Conservation (phyloP, 35 echinoderm and acorn worm genomes). For the Apostichopus californicus region DNA sequence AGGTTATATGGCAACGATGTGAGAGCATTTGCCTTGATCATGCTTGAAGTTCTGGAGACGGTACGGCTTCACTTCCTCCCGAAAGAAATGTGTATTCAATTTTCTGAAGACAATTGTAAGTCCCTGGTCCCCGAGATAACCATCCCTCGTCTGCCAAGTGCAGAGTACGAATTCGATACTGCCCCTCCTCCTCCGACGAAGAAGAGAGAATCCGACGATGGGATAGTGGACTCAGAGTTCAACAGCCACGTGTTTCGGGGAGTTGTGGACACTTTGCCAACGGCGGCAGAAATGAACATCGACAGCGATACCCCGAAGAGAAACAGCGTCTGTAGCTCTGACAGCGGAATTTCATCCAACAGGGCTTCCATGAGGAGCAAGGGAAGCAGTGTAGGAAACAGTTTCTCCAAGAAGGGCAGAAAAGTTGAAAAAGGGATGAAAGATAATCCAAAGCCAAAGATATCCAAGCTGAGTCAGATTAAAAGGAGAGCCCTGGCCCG, state of each 20-base stretch:
- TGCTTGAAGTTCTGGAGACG: conserved; percentile 78
- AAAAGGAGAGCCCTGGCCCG: conserved; percentile 19
- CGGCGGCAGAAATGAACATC: conserved; percentile 16
- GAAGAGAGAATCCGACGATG: conserved; percentile 8
- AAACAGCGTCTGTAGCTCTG: conserved; percentile 76
- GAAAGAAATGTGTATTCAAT: conserved; percentile 43
- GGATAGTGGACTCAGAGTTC: background rate
- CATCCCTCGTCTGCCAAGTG: conserved; percentile 44
- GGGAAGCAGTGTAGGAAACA: conserved; percentile 63
- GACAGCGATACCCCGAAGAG: conserved; percentile 59
- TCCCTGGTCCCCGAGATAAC: conserved; percentile 31
- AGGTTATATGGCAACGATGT: conserved; percentile 67
- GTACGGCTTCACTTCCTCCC: conserved; percentile 57
- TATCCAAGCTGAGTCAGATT: conserved; percentile 33
- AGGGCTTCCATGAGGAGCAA: conserved; percentile 80
- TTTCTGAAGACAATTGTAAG: conserved; percentile 2
- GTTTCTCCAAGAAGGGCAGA: conserved; percentile 6
- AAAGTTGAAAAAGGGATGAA: conserved; percentile 16
- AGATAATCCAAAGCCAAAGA: conserved; percentile 40
- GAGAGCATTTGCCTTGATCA: conserved; percentile 71
- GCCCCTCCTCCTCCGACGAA: background rate
- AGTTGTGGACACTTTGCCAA: background rate
- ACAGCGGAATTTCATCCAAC: conserved; percentile 88
- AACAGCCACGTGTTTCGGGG: conserved; percentile 1
- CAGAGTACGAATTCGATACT: conserved; percentile 17